Conservation (phyloP, 2,113 vertebrate genomes). For the Accipiter virgatus region DNA sequence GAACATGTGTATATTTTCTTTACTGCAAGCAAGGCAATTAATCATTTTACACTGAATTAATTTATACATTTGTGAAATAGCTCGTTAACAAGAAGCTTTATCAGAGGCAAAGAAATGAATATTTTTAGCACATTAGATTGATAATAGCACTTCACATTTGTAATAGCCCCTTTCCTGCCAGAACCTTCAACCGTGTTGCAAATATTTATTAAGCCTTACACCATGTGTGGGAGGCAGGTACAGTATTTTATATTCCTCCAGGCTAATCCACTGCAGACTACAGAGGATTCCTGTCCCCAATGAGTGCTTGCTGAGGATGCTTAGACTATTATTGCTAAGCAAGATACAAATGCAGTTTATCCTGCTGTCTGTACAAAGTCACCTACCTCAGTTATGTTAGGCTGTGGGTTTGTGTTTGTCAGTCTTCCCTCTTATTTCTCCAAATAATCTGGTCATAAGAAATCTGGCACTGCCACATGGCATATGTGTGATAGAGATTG, state of each 20-base stretch:
- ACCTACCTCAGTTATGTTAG: not conserved
- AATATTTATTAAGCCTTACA: not conserved
- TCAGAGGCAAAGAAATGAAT: constrained; percentile 4
- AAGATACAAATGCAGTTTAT: not conserved
- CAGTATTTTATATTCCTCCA: not conserved
- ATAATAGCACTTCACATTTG: not conserved
- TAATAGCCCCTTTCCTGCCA: not conserved
- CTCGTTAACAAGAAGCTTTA: not conserved
- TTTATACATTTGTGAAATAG: constrained; percentile 18
- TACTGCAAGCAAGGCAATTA: not conserved
- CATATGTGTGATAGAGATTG: not conserved
- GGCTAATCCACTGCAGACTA: not conserved
- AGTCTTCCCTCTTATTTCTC: not conserved
- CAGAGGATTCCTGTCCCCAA: not conserved
- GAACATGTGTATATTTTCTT: not conserved
- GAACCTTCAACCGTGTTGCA: not conserved
- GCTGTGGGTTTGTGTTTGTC: not conserved
- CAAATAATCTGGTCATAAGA: not conserved
- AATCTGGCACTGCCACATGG: not conserved
- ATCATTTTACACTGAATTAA: constrained; percentile 4
- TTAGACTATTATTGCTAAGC: not conserved
- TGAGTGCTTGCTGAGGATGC: not conserved
- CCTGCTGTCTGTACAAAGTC: not conserved
- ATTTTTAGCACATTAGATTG: constrained; percentile 17
- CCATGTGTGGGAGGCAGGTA: not conserved